Conservation (phyloP, 2,113 vertebrate species). For the Irena cyanogastra region DNA sequence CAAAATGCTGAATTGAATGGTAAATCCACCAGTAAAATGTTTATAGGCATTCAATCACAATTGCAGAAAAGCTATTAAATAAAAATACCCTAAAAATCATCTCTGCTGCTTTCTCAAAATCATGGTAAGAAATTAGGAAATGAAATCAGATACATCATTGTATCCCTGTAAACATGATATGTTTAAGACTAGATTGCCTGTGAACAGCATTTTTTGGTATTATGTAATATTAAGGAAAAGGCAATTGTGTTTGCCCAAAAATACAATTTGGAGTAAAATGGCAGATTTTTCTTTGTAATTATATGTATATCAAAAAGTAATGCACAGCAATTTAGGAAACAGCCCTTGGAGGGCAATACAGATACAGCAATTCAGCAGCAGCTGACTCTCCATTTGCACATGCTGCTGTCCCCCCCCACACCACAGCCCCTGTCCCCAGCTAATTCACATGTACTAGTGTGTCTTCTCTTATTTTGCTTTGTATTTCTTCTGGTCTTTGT, state of each 20-base stretch:
- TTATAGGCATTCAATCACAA: background rate
- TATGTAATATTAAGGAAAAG: background rate
- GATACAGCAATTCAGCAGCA: background rate
- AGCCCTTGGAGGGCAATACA: background rate
- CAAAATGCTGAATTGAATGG: background rate
- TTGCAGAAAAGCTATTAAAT: background rate
- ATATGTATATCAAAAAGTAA: background rate
- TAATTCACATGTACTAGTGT: background rate
- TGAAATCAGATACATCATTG: background rate
- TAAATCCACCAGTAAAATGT: background rate
- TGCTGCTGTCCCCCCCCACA: background rate
- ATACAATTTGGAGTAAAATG: background rate
- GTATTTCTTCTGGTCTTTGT: background rate
- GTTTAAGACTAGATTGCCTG: background rate
- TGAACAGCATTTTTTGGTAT: background rate
- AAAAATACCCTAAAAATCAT: background rate
- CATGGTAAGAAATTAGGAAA: background rate
- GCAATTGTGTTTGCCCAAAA: background rate
- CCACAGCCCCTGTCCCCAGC: accelerated
- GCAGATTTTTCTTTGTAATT: background rate
- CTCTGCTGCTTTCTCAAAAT: background rate
- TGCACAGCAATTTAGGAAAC: background rate
- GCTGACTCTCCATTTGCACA: background rate
- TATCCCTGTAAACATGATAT: background rate
- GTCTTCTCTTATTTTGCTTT: background rate